phyloP scores from a whole-genome alignment of 2,888 invertebrate species.

The Slavum lentiscoides region DNA sequence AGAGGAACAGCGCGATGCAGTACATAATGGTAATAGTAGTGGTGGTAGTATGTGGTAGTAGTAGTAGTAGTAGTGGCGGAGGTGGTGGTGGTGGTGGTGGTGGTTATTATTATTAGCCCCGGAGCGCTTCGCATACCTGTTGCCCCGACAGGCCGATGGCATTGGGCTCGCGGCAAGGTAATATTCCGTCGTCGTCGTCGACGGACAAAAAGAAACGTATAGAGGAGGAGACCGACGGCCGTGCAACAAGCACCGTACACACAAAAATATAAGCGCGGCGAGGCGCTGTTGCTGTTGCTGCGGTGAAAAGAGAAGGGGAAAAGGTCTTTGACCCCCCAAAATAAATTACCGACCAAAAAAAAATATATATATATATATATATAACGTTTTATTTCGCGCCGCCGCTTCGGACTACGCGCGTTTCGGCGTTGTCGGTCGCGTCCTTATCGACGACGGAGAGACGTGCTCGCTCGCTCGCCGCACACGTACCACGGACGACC shows the following conservation, averaged over 20 bases:
- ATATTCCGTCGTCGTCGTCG: not conserved
- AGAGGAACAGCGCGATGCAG: too few species aligned
- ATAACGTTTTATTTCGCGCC: not conserved
- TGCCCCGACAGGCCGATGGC: not conserved
- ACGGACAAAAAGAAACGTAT: conserved; percentile 28
- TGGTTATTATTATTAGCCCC: not conserved
- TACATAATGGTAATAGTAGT: too few species aligned
- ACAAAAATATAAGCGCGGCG: not conserved
- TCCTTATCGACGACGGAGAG: too few species aligned
- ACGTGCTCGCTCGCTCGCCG: too few species aligned
- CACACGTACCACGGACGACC: too few species aligned
- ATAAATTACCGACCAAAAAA: too few species aligned
- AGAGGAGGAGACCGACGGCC: too few species aligned
- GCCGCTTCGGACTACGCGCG: not conserved
- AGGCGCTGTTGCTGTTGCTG: not conserved
- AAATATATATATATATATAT: too few species aligned
- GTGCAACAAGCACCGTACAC: too few species aligned
- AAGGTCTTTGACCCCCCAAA: too few species aligned
- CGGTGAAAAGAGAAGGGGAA: not conserved
- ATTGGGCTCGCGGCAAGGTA: conserved; percentile 43
- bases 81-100: not conserved
- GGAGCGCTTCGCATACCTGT: conserved; percentile 8
- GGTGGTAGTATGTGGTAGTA: not conserved
- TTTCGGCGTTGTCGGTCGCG: not conserved
- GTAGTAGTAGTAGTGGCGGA: not conserved